A percentile compares a stretch with the other conserved stretches of the same genome.
These are phyloP conservation scores for Eupristina koningsbergeri DNA, from an alignment of 1,140 invertebrate genomes.

Conservation along the genomic window DNA sequence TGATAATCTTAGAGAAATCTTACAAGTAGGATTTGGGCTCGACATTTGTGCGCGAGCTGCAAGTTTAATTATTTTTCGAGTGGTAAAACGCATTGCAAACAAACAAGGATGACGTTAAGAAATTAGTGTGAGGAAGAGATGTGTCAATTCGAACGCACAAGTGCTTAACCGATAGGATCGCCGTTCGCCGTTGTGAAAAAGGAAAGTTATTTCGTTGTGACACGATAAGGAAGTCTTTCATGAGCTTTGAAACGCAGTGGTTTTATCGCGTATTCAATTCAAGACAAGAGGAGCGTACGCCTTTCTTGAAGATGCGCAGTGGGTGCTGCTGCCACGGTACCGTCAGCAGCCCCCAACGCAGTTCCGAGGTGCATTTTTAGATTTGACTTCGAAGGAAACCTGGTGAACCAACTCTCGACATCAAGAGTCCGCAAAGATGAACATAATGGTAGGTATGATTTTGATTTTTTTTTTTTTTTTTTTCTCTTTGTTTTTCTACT, in stretches of 20 bases:
- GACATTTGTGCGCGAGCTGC: neutral
- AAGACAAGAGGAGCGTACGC: neutral
- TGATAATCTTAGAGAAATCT: neutral
- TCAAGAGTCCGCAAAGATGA: constrained; percentile 5
- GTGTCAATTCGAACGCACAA: neutral
- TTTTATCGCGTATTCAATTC: neutral
- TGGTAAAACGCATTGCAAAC: neutral
- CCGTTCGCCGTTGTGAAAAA: neutral
- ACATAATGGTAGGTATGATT: constrained; percentile 17
- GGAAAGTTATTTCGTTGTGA: neutral
- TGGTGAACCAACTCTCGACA: no score
- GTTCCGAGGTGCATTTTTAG: constrained; percentile 5
- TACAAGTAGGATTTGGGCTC: neutral
- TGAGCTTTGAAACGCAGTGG: neutral
- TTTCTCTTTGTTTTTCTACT: neutral
- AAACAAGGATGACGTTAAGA: neutral
- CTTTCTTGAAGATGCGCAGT: constrained; percentile 45
- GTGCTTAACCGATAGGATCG: neutral
- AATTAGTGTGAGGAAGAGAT: neutral
- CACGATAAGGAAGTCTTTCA: constrained; percentile 24
- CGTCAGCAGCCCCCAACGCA: neutral
- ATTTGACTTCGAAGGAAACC: neutral
- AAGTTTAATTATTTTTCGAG: neutral
- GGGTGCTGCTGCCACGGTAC: neutral
- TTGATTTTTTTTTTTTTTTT: neutral